Evolutionary conservation across 2,888 invertebrate species (phyloP).

Genomic region (Metopia argyrocephala): DNA sequence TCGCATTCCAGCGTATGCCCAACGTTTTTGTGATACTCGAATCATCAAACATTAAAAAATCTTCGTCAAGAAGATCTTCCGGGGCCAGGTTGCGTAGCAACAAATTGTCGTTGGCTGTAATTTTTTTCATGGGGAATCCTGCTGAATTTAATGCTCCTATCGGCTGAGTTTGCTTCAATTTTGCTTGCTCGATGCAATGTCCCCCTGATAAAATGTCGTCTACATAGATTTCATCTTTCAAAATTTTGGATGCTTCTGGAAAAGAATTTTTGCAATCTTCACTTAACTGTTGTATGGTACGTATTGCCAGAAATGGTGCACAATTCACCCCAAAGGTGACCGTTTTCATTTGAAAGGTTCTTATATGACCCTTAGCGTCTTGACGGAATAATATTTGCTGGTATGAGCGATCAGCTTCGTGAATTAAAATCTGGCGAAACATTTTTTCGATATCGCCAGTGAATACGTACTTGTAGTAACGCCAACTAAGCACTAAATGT

Average conservation of each 20-base stretch:
- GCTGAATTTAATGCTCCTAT: not conserved
- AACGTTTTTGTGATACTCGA: constrained; percentile 1
- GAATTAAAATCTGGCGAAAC: too few species aligned
- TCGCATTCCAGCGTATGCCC: constrained; percentile 7
- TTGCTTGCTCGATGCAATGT: too few species aligned
- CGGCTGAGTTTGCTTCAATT: not conserved
- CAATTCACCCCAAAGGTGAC: constrained; percentile 35
- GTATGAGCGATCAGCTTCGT: too few species aligned
- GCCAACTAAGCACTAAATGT: constrained; percentile 28
- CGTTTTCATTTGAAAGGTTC: constrained; percentile 24
- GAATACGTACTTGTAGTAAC: constrained; percentile 10
- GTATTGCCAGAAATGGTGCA: too few species aligned
- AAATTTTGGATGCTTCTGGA: not conserved
- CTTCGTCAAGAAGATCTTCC: constrained; percentile 32
- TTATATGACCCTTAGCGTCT: too few species aligned
- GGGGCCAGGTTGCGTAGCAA: not conserved
- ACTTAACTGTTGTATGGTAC: constrained; percentile 45
- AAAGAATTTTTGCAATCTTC: constrained; percentile 7
- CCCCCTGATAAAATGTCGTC: constrained; percentile 8
- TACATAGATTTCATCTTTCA: not conserved
- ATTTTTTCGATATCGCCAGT: too few species aligned
- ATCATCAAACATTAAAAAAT: not conserved
- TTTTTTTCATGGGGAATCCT: constrained; percentile 20
- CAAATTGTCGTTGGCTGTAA: not conserved
- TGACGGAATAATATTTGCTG: too few species aligned